Evolutionary conservation across 2,797 vertebrate genomes (phyloP), one percentile per base, ranked within the genome.

Genomic region (Hippoglossus hippoglossus): DNA sequence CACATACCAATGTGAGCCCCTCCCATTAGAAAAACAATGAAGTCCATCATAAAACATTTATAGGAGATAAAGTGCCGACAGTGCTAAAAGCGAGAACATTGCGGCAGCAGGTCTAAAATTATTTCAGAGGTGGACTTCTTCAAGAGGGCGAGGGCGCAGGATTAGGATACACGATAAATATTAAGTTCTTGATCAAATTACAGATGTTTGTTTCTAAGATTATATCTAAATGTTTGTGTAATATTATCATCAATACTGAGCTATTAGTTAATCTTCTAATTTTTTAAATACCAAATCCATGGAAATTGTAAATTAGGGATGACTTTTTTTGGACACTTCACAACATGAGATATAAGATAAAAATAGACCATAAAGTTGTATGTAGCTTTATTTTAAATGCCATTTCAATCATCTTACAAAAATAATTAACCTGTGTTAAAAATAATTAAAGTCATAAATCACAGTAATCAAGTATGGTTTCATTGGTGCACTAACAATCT

Each of bases 31-130:
- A 87, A 89, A 89, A 92, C 84, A 93, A 90, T 86, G 85, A 88
- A 81, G 83, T 91, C 83, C 67, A 91, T 92, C 87, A 88, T 88
- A 89, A 91, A 92, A 91, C 83, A 91, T 92, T 90, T 89, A 89
- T 87, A 80, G 82, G 72, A 79, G 82, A 92, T 91, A 86, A 91
- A 90, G 85, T 85, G 84, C 77, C 12, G 63, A 80, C 74, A 89
- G 85, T 47, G 76, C 78, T 81, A 77, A 85, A 81, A 88, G 84
- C 71, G 25, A 77, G 83, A 63, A 53, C 67, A 71, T 82, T 63
- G 78, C 67, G 68, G 78, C 75, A 71, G 81, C 60, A 49, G 79
- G 70, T 83, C 69, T 78, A 22, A 80, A 87, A 77, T 89, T n/a
- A 79, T 84, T 87, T 84, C 19, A 74, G 64, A 65, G 62, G 67